These are phyloP conservation scores for Saccostrea glomerata DNA, from an alignment of 1,140 invertebrate genomes.

Conservation along the genomic window DNA sequence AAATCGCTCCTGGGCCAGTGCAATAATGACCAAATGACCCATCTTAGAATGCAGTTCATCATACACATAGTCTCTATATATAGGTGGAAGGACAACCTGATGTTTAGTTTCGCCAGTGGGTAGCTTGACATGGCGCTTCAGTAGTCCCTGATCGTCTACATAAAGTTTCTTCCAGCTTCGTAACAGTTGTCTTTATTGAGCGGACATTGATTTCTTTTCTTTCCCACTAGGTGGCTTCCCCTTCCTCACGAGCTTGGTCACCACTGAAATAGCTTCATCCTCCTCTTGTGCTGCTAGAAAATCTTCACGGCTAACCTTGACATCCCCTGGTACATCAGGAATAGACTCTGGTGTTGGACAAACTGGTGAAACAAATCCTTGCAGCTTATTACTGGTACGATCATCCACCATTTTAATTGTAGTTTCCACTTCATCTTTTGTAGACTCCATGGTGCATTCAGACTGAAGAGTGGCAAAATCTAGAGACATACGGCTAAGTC, in stretches of 20 bases:
- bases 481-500: too few relatives aligned
- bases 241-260: neutral
- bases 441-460: neutral
- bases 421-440: neutral
- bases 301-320: neutral
- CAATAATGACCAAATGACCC: too few relatives aligned
- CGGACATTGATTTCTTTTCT: neutral
- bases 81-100: slow-evolving; percentile 43
- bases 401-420: neutral
- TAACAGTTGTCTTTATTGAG: slow-evolving; percentile 1
- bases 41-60: slow-evolving; percentile 51
- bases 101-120: neutral
- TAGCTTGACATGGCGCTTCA: neutral
- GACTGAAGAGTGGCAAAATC: too few relatives aligned
- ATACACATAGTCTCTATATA: slow-evolving; percentile 29
- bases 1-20: slow-evolving; percentile 47
- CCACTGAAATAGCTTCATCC: slow-evolving; percentile 7
- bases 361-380: neutral
- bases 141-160: neutral
- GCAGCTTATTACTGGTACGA: neutral
- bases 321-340: neutral
- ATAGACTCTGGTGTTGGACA: neutral
- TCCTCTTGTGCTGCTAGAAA: slow-evolving; percentile 16
- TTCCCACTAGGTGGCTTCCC: neutral
- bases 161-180: slow-evolving; percentile 37